Base-by-base conservation (phyloP, 2,113 vertebrate genomes). In the Cheilinus undulatus region DNA sequence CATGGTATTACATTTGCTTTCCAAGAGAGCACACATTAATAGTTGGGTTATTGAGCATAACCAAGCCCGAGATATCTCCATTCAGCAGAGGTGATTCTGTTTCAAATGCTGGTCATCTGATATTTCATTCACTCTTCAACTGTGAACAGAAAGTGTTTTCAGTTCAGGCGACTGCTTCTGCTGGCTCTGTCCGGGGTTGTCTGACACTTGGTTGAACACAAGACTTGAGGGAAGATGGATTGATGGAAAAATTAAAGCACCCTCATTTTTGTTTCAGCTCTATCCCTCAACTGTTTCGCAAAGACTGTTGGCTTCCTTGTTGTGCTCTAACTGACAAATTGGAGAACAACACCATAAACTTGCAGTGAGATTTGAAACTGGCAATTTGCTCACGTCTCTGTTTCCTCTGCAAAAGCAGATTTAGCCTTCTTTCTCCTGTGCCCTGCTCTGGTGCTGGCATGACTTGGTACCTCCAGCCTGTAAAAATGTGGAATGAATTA, bases 1-100 rank as follows among this genome's bases (percentile, higher is more conserved):
- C 78, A 81, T 45, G 42, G 46, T 77, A 85, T 84, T 85, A 82
- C 87, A 86, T 88, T 88, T 5, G 88, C 83, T 83, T 91, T 93
- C 78, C 82, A 82, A 80, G 83, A 72, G 72, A 70, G 78, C 64
- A 53, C 75, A 84, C 81, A 83, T 89, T 90, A 89, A 87, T 88
- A 90, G 85, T 27, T 53, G 68, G 79, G 76, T 85, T 92, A 90
- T 91, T 87, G 89, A 86, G 83, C 72, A 72, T 84, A 80, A 82
- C 82, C 72, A 69, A 86, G 68, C 62, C 61, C 22, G 36, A 71
- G 73, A 88, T 88, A 84, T 85, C 63, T 91, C 75, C 22, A 85
- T 87, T 88, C 69, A 67, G 82, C 76, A 84, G 84, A 84, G 70
- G 65, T 73, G 73, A 69, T 86, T 85, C 19, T 19, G 57, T 90